phyloP scores from a whole-genome alignment of 2,797 vertebrate genomes.

The Vipera ursinii region DNA sequence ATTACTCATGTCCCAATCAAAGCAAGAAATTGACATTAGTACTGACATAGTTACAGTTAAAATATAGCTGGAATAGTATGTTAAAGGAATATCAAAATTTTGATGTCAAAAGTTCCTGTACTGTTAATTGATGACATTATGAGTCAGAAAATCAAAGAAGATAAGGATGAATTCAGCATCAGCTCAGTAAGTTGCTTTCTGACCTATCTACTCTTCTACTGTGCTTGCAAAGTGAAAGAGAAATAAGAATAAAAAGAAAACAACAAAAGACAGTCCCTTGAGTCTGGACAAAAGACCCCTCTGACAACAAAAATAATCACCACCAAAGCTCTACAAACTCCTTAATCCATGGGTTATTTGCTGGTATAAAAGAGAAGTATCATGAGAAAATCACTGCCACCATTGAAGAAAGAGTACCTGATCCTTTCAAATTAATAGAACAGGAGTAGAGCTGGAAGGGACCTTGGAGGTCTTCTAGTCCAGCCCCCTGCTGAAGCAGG shows the following conservation, averaged over 20 bases:
- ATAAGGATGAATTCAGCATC: background rate
- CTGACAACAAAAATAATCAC: background rate
- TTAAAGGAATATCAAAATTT: background rate
- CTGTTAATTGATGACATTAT: background rate
- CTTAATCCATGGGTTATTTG: background rate
- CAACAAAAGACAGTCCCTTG: background rate
- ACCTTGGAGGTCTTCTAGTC: too few species aligned
- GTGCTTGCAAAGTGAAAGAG: background rate
- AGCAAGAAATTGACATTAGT: background rate
- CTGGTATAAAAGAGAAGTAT: background rate
- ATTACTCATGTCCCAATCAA: background rate
- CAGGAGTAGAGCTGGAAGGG: too few species aligned
- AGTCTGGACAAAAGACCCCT: background rate
- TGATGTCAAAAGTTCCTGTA: background rate
- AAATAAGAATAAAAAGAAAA: background rate
- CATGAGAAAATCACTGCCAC: background rate
- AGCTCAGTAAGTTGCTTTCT: background rate
- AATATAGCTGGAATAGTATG: background rate
- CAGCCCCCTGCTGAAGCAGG: too few species aligned
- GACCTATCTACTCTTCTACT: background rate
- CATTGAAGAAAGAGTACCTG: background rate
- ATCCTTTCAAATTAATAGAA: too few species aligned
- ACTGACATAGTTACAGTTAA: background rate
- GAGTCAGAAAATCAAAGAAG: background rate
- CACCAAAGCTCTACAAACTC: background rate